Base-by-base conservation (phyloP, 2,888 invertebrate genomes). In the Cantharis nigra region DNA sequence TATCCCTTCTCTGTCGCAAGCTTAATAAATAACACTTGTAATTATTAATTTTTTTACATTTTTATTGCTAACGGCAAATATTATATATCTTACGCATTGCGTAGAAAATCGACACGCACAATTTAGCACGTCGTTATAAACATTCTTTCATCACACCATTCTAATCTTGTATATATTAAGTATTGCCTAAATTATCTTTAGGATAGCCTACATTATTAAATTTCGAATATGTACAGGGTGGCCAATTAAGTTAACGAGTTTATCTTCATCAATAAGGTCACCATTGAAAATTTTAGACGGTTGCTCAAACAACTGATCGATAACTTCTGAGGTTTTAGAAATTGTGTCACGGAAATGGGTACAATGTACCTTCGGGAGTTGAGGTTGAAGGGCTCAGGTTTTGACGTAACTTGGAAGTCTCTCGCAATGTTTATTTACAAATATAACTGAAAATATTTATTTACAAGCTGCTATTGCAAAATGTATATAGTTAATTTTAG, bases 11-110 rank as follows among this genome's bases (percentile, higher is more conserved):
- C 18, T n/a, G 9, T 28, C 16, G 49, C 69, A 74, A 74, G 70
- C 69, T 74, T 69, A 74, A 63, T 63, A 70, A 74, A 69, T 20
- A 70, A 69, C 77, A 77, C 77, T 71, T 77, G 77, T 67, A 77
- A 49, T 67, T 76, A 70, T 67, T 76, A 73, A 70, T 49, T 76
- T 67, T 64, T 72, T 28, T 30, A 20, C 20, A 20, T n/a, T 28
- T 67, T 74, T 74, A 70, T 71, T 74, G 63, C 74, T 77, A 77
- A 77, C 77, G 77, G 77, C 77, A 77, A 71, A 33, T 13, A 11
- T 65, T 69, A 11, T 74, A 77, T 70, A 74, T 16, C 71, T 71
- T 14, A 30, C 65, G 65, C 65, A 67, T 67, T 67, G 65, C 65
- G 65, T 67, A 67, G 20, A 67, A 67, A 23, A n/a, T 67, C 20